Evolutionary conservation across 2,797 vertebrate species (phyloP), one percentile per base, ranked within the genome.

Genomic region (Cynodonichthys magdalenae): DNA sequence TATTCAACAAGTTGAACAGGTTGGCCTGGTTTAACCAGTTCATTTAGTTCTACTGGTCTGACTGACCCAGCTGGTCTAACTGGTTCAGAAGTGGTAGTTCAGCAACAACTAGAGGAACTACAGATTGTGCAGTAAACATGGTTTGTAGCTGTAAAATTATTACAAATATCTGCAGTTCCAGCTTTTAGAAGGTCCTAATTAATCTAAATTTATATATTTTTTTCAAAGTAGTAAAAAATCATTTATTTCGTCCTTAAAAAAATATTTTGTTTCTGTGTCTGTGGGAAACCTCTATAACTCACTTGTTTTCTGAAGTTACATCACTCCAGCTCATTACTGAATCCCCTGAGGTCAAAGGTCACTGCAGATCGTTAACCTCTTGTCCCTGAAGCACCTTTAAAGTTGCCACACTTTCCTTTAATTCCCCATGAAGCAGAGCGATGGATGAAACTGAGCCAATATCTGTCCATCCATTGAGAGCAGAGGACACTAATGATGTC

Each of bases 341-440:
- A 15, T 10, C 53, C 45, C 42, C 27, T 19, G 56, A 31, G 20
- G 56, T 67, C 56, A 53, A 41, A 63, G 66, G 52, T 64, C 53
- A 52, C 19, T 39, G n/a, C 62, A 46, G 15, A 19, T 5, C 17
- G 41, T 63, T 60, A 68, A 64, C 67, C 60, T 47, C 54, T 39
- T 56, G 54, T 75, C 46, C 50, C 65, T 11, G 11, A 63, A 44
- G 56, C 3, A 1, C 49, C 47, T 55, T 53, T 19, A 19, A 19
- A 15, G 47, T 6, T 51, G 53, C 6, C 24, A 63, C 47, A 45
- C 12, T 63, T 57, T 39, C 61, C 50, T 24, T 6, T 42, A 27
- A 53, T 41, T 49, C 46, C 72, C 66, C 53, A 18, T 39, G 69
- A 41, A 45, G 31, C 15, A 66, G 51, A 50, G 67, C 59, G 71